A percentile compares a stretch with the other conserved stretches of the same genome.
These are phyloP conservation scores for Oreochromis grahami DNA, from an alignment of 2,797 vertebrate species.

Conservation along the genomic window DNA sequence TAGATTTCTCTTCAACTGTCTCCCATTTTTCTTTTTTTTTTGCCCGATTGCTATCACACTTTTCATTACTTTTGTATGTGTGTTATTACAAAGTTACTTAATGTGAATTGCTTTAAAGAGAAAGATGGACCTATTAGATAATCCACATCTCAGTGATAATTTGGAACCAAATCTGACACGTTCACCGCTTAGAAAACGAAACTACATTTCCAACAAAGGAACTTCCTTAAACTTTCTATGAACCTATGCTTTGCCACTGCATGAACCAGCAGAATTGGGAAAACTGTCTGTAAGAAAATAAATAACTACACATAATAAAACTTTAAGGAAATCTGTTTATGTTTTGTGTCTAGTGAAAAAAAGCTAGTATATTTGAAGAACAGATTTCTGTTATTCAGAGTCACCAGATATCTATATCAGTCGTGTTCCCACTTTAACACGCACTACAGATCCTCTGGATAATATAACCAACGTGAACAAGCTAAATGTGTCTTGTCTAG, in stretches of 20 bases:
- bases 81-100: neutral
- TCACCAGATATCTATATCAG: neutral
- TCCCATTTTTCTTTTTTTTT: neutral
- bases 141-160: neutral
- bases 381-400: neutral
- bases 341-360: neutral
- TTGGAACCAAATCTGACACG: neutral
- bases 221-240: rapidly evolving
- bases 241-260: neutral
- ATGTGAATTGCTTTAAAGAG: neutral
- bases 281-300: neutral
- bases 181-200: neutral
- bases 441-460: neutral
- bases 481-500: neutral
- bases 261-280: neutral
- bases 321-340: neutral
- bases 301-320: neutral
- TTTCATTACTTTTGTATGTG: neutral
- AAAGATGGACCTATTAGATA: neutral
- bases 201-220: neutral
- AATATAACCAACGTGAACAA: neutral
- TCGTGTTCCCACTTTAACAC: neutral
- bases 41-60: neutral
- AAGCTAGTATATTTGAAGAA: neutral
- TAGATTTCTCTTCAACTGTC: neutral